Conservation (phyloP, 2,113 vertebrate species). For the Cynoglossus semilaevis region DNA sequence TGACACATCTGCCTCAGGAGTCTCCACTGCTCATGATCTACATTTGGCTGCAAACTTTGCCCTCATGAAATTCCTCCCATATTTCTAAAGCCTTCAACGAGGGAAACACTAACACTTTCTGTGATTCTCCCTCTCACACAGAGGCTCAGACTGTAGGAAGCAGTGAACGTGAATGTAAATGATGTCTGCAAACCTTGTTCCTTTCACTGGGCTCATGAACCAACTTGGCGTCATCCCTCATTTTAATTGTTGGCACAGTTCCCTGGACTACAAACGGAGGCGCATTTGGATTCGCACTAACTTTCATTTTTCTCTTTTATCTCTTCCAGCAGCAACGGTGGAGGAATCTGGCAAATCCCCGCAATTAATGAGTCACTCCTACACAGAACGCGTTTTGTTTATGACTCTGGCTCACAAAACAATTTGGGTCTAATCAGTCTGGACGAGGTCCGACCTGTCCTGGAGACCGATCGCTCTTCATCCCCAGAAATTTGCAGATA, state of each 20-base stretch:
- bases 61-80: no score
- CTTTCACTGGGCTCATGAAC: neutral
- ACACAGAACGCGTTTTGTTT: slow-evolving; percentile 13
- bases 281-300: neutral
- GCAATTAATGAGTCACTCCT: slow-evolving; percentile 18
- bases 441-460: slow-evolving; percentile 7
- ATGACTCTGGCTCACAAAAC: slow-evolving; percentile 26
- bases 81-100: no score
- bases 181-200: neutral
- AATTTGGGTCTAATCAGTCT: slow-evolving; percentile 26
- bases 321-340: neutral
- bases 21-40: no score
- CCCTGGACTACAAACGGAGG: neutral
- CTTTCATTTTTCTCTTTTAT: slow-evolving; percentile 19
- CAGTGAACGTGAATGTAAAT: neutral
- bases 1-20: no score
- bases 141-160: no score
- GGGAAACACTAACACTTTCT: no score
- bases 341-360: slow-evolving; percentile 2
- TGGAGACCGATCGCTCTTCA: slow-evolving; percentile 39
- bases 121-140: no score
- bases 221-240: neutral
- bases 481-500: slow-evolving; percentile 39
- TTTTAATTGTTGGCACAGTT: neutral
- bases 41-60: no score